phyloP scores from a whole-genome alignment of 2,797 vertebrate species.

The Danio albolineatus region DNA sequence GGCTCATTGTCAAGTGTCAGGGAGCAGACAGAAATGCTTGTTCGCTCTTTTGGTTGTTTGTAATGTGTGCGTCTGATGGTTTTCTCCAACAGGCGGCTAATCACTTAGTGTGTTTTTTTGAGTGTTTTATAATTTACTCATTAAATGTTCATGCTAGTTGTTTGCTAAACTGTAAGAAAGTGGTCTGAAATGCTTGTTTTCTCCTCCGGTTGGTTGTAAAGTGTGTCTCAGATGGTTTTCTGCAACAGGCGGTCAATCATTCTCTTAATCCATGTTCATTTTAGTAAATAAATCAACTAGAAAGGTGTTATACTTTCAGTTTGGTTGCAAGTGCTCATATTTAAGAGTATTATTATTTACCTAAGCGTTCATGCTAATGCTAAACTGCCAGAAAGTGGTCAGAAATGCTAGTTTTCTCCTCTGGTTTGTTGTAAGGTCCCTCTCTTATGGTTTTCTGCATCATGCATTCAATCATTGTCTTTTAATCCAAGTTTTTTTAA shows the following conservation, averaged over 20 bases:
- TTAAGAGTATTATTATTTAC: no score
- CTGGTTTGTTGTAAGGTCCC: conserved; percentile 27
- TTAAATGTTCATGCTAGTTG: no score
- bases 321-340: no score
- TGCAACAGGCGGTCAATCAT: conserved; percentile 42
- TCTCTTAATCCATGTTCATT: conserved; percentile 17
- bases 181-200: not conserved
- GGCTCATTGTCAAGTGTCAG: no score
- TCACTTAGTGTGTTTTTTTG: no score
- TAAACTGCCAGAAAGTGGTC: not conserved
- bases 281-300: no score
- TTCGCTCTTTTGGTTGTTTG: conserved; percentile 23
- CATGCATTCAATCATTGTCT: conserved; percentile 46
- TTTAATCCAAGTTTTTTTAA: no score
- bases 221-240: conserved; percentile 5
- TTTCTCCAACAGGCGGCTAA: conserved; percentile 34
- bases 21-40: not conserved
- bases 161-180: no score
- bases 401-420: not conserved
- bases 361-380: no score
- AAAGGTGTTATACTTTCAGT: no score
- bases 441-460: conserved; percentile 8
- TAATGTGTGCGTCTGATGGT: conserved; percentile 7
- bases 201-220: conserved; percentile 23
- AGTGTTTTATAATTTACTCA: no score